Base-by-base conservation (phyloP, 2,888 invertebrate species). In the Matsumyia berberina region DNA sequence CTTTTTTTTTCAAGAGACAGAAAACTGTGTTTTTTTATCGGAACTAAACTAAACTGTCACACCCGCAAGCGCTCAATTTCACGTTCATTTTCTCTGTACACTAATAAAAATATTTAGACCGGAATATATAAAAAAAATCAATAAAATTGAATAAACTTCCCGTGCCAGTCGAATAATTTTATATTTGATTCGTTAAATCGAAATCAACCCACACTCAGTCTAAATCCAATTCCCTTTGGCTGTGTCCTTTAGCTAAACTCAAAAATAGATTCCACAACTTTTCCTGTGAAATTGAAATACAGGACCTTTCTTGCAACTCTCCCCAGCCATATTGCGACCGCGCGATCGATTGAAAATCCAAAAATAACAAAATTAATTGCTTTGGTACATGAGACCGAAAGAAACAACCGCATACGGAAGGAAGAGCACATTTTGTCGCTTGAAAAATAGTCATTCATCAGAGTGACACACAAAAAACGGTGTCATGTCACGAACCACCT, bases 401-500 rank as follows among this genome's bases (percentile, higher is more conserved):
- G 12, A 24, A 31, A 55, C 11, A 11, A 33, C 35, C 17, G 31
- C 31, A 46, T 15, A 8, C 33, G n/a, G 19, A 64, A 49, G 35
- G 24, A 49, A 19, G 6, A 33, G 9, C 33, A 17, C 24, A 37
- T 31, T 11, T 35, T n/a, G 15, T 49, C 46, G 24, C 11, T 60
- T 44, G 31, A 31, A 60, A 42, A 42, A 12, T 46, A 29, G 8
- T 11, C 42, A 33, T 55, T 53, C 33, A 53, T 37, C 24, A 53
- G 15, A 51, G 24, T 67, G 29, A 37, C 11, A 60, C 24, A 9
- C 4, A 17, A 57, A 66, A 57, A 58, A 53, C 58, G 44, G 31
- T 53, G 60, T 37, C 39, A 51, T 60, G 57, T 57, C 78, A 79
- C 77, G 77, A 77, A 60, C 53, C 33, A 60, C 64, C 4, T 24